Percentiles rank a stretch among this genome's conserved stretches.
Conservation (phyloP, 30 jellyfish, hydroid and myxozoan species). For the Aurelia aurita region DNA sequence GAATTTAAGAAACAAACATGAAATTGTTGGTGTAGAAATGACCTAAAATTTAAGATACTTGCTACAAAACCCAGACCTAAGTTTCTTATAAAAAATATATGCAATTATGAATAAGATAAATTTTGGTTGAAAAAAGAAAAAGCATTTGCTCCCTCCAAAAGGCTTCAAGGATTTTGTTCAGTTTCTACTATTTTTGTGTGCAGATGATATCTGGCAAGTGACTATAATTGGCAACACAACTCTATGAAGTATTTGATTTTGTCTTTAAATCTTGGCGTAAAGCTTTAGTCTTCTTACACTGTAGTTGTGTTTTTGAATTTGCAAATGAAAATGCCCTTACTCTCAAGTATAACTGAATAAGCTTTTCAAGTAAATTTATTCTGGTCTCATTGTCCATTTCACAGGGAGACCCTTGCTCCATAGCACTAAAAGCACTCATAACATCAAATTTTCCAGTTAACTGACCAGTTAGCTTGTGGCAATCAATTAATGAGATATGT, state of each 20-base stretch:
- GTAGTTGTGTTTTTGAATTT: slow-evolving; percentile 2
- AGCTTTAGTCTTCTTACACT: background rate
- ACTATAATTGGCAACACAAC: too few relatives aligned
- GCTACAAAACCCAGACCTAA: too few relatives aligned
- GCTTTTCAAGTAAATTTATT: slow-evolving; percentile 5
- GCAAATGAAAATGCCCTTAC: slow-evolving; percentile 26
- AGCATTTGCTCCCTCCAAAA: too few relatives aligned
- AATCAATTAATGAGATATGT: slow-evolving; percentile 13
- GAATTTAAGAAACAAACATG: too few relatives aligned
- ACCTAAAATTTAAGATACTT: too few relatives aligned
- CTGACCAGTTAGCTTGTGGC: slow-evolving; percentile 22
- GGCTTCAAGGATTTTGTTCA: too few relatives aligned
- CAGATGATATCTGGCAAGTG: too few relatives aligned
- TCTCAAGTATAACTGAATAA: slow-evolving; percentile 23
- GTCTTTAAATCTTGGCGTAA: background rate
- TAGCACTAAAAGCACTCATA: slow-evolving; percentile 38
- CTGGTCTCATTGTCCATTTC: slow-evolving; percentile 28
- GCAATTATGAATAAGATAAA: too few relatives aligned
- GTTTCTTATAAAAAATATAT: too few relatives aligned
- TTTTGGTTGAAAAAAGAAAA: too few relatives aligned
- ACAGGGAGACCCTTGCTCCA: slow-evolving; percentile 14
- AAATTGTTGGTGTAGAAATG: too few relatives aligned
- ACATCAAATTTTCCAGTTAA: background rate
- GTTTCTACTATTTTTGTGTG: too few relatives aligned
- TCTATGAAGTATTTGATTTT: background rate